Evolutionary conservation across 2,888 invertebrate genomes (phyloP).

Genomic region (Hymenopus coronatus): DNA sequence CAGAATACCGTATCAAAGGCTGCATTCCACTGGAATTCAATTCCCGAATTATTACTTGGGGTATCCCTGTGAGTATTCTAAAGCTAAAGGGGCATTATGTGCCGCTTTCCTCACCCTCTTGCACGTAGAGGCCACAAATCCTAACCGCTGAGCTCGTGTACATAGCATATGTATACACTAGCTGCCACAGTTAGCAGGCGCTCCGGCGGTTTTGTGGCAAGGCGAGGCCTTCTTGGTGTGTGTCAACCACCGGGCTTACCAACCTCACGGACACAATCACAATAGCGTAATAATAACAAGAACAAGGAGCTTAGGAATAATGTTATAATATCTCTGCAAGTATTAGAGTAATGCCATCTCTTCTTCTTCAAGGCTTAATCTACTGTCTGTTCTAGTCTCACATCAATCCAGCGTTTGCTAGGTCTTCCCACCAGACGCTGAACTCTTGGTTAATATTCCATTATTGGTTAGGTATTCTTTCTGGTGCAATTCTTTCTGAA

Average conservation of each 20-base stretch:
- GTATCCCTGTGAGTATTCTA: neutral
- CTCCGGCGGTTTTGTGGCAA: neutral
- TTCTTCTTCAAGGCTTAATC: no score
- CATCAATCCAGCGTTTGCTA: no score
- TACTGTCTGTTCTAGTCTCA: no score
- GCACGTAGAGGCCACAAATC: neutral
- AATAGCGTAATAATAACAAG: neutral
- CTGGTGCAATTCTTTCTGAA: no score
- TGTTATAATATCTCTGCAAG: no score
- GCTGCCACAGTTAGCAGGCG: neutral
- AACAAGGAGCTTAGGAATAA: no score
- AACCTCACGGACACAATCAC: neutral
- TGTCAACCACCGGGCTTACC: neutral
- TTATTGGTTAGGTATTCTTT: no score
- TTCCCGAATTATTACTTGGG: neutral
- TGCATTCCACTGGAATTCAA: neutral
- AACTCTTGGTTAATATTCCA: no score
- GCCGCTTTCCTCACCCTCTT: neutral
- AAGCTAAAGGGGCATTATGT: neutral
- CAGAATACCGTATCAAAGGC: neutral
- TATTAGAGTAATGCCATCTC: no score
- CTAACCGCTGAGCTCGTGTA: neutral
- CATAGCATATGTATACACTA: neutral
- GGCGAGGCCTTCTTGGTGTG: no score
- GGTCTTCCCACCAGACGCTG: no score